Conservation (phyloP, 2,113 vertebrate species). For the human (Homo sapiens) region GRCh38 chr6:141573001-141573500, state of each 20-base stretch:
- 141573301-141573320: not conserved
- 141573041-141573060: not conserved
- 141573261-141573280: not conserved
- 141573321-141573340: not conserved
- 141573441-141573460: not conserved
- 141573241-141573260: not conserved
- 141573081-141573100: not conserved
- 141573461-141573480: not conserved
- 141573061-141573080: not conserved
- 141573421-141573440: not conserved
- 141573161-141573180: not conserved
- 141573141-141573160: no score
- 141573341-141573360: not conserved
- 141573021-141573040: no score
- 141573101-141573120: not conserved
- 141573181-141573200: no score
- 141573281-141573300: not conserved
- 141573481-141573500: not conserved
- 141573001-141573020: not conserved
- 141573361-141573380: not conserved
- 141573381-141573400: not conserved
- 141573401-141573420: not conserved
- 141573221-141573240: not conserved
- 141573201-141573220: not conserved
- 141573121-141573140: no score